Percentiles rank a stretch among this genome's conserved stretches.
Evolutionary conservation across 1,140 invertebrate species (phyloP).

Genomic region (Whitmania pigra): DNA sequence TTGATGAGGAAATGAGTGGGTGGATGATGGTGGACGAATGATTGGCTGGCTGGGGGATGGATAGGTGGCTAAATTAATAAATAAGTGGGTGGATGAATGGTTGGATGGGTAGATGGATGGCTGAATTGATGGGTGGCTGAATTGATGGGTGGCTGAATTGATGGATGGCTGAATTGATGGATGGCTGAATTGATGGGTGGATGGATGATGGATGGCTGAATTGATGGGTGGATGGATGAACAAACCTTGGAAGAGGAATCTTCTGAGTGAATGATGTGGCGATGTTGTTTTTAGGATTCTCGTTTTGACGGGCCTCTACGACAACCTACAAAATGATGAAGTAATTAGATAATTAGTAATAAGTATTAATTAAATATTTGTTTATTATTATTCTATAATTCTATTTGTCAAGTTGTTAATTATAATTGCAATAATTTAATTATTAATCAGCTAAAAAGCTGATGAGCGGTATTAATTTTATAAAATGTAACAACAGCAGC

Average conservation of each 20-base stretch:
- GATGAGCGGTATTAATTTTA: too few species aligned
- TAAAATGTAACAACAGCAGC: neutral
- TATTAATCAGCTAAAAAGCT: neutral
- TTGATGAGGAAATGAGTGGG: neutral
- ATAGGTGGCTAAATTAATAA: neutral
- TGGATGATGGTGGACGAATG: neutral
- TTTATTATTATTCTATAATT: too few species aligned
- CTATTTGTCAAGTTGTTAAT: too few species aligned
- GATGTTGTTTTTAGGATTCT: neutral
- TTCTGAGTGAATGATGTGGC: constrained; percentile 18
- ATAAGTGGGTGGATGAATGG: neutral
- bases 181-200: neutral
- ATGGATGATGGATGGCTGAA: neutral
- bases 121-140: neutral
- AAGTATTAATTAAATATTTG: too few species aligned
- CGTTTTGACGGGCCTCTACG: constrained; percentile 11
- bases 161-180: neutral
- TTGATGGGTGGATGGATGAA: neutral
- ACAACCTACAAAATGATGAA: neutral
- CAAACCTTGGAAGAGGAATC: constrained; percentile 9
- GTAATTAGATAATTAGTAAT: too few species aligned
- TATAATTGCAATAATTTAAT: neutral
- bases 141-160: neutral
- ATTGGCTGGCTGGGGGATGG: neutral
- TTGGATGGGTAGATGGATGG: neutral